Evolutionary conservation across 2,888 invertebrate genomes (phyloP).

Genomic region (Apoda limacodes): DNA sequence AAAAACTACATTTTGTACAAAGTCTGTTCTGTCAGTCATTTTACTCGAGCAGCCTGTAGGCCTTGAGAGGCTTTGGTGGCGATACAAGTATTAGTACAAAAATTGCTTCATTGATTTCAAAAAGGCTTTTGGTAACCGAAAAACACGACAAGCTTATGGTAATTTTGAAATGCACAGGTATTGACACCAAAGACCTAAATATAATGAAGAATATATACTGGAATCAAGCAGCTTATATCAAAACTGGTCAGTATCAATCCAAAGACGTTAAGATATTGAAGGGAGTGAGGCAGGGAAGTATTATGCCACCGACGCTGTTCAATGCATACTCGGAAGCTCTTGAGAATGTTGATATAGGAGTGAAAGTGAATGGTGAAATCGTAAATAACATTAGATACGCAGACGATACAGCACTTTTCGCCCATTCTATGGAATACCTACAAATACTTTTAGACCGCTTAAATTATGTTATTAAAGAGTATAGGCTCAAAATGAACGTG

Average conservation of each 20-base stretch:
- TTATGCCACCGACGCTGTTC: constrained; percentile 6
- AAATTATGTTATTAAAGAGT: constrained; percentile 2
- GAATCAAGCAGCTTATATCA: neutral
- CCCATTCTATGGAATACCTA: constrained; percentile 4
- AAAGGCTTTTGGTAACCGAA: constrained; percentile 13
- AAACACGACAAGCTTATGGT: constrained; percentile 1
- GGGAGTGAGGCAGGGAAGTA: neutral
- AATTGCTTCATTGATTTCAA: constrained; percentile 16
- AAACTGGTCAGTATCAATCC: no score
- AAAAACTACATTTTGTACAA: no score
- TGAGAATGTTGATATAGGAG: constrained; percentile 5
- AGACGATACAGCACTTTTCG: constrained; percentile 8
- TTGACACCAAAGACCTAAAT: constrained; percentile 3
- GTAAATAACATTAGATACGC: constrained; percentile 9
- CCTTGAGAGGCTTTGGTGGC: constrained; percentile 17
- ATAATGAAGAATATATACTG: constrained; percentile 5
- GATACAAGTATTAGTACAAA: constrained; percentile 14
- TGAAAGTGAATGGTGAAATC: constrained; percentile 6
- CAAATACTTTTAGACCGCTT: constrained; percentile 6
- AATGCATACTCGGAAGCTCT: constrained; percentile 11
- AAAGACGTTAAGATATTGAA: neutral
- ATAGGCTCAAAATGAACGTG: constrained; percentile 5
- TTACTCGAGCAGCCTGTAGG: no score
- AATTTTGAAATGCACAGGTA: constrained; percentile 1
- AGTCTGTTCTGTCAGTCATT: no score